These are phyloP conservation scores for Pandion haliaetus DNA, from an alignment of 2,113 vertebrate species.

Conservation along the genomic window DNA sequence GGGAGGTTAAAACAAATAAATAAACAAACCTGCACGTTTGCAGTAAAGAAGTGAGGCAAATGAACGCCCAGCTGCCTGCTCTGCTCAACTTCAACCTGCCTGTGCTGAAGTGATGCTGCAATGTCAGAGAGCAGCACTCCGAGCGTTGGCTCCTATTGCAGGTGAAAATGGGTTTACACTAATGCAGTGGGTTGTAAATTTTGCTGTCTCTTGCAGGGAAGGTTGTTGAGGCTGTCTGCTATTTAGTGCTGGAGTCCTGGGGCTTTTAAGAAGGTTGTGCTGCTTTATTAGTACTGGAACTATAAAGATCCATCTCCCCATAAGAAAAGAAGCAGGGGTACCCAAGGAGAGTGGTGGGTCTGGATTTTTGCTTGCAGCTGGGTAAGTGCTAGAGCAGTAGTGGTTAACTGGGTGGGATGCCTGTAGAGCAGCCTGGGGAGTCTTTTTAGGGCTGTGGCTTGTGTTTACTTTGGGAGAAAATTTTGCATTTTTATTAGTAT, in stretches of 20 bases:
- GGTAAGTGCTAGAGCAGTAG: neutral
- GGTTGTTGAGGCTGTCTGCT: neutral
- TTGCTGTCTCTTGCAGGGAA: fast-evolving
- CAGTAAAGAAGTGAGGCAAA: neutral
- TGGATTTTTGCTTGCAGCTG: neutral
- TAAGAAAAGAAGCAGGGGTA: neutral
- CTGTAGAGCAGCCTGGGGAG: neutral
- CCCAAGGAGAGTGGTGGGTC: fast-evolving
- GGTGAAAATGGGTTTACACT: neutral
- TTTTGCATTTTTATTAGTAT: fast-evolving
- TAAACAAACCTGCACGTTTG: neutral
- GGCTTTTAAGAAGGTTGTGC: neutral
- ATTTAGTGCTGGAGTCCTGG: neutral
- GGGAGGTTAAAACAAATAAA: neutral
- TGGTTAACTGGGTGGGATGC: neutral
- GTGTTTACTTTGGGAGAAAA: neutral
- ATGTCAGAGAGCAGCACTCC: fast-evolving
- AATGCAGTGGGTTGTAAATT: neutral
- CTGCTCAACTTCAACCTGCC: neutral
- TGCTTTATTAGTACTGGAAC: neutral
- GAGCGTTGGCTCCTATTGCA: neutral
- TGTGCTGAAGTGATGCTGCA: neutral
- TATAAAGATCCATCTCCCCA: fast-evolving
- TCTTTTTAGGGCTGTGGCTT: neutral
- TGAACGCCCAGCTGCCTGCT: neutral